Conservation (phyloP, 1,140 invertebrate species). For the Drosophila truncata region DNA sequence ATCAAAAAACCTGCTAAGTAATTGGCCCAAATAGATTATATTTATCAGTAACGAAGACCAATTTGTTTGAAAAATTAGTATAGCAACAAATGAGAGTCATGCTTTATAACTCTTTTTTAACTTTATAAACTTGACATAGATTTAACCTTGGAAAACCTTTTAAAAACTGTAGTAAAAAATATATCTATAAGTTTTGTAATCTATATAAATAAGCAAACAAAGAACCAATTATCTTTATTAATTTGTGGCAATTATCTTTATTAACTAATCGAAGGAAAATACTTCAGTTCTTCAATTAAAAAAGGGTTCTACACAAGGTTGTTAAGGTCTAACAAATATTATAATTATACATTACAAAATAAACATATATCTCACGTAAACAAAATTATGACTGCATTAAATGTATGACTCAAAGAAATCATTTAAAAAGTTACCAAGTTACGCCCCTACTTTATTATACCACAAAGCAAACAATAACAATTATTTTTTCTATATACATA, state of each 20-base stretch:
- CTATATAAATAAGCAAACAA: background rate
- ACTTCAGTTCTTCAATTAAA: background rate
- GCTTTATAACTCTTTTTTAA: too few relatives aligned
- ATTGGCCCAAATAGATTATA: conserved; percentile 42
- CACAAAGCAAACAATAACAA: conserved; percentile 11
- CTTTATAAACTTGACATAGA: too few relatives aligned
- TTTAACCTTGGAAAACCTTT: conserved; percentile 1
- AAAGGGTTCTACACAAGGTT: background rate
- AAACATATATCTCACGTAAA: conserved; percentile 1
- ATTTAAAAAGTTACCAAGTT: conserved; percentile 10
- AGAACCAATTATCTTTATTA: background rate
- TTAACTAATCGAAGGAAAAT: background rate
- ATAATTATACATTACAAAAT: background rate
- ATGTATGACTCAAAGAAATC: conserved; percentile 26
- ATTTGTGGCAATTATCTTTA: background rate
- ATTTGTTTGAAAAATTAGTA: background rate
- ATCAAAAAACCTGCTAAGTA: conserved; percentile 30
- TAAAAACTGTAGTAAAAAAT: background rate
- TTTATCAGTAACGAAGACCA: conserved; percentile 6
- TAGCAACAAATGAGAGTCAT: background rate
- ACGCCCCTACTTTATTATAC: background rate
- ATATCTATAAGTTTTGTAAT: background rate
- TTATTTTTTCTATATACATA: background rate
- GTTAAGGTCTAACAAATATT: background rate
- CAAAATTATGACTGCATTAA: background rate